These are phyloP conservation scores for Onchidella celtica DNA, from an alignment of 2,888 invertebrate genomes.

Conservation along the genomic window DNA sequence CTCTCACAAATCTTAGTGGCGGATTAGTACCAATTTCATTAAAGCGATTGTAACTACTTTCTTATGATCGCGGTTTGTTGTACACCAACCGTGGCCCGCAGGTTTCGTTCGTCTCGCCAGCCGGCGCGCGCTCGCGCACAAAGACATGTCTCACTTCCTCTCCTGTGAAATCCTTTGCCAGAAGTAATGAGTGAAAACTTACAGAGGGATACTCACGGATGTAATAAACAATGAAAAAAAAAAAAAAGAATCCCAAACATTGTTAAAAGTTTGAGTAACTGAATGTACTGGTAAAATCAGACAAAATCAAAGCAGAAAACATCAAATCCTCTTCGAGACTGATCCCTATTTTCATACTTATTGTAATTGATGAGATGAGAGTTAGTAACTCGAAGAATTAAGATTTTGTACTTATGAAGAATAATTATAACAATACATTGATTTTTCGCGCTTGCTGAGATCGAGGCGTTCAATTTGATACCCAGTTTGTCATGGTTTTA, in stretches of 20 bases:
- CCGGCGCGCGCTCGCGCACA: constrained; percentile 7
- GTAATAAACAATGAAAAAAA: too few species aligned
- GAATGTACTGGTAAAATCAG: too few species aligned
- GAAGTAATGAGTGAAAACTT: too few species aligned
- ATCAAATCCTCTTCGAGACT: too few species aligned
- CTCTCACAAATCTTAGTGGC: constrained; percentile 37
- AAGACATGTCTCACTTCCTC: not conserved
- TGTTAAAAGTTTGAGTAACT: too few species aligned
- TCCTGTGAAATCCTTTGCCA: not conserved
- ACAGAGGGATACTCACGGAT: too few species aligned
- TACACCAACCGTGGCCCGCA: constrained; percentile 1
- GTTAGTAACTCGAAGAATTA: not conserved
- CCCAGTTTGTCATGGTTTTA: constrained; percentile 64
- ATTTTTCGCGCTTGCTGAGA: too few species aligned
- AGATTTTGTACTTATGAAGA: too few species aligned
- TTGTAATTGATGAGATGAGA: not conserved
- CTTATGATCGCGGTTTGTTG: constrained; percentile 5
- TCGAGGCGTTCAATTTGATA: constrained; percentile 44
- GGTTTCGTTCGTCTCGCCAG: not conserved
- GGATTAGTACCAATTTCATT: constrained; percentile 27
- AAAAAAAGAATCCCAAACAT: too few species aligned
- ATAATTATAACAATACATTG: too few species aligned
- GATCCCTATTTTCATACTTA: not conserved
- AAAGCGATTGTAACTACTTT: constrained; percentile 23
- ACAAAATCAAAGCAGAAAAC: too few species aligned